phyloP scores from a whole-genome alignment of 2,797 vertebrate genomes.

The Euthynnus affinis region DNA sequence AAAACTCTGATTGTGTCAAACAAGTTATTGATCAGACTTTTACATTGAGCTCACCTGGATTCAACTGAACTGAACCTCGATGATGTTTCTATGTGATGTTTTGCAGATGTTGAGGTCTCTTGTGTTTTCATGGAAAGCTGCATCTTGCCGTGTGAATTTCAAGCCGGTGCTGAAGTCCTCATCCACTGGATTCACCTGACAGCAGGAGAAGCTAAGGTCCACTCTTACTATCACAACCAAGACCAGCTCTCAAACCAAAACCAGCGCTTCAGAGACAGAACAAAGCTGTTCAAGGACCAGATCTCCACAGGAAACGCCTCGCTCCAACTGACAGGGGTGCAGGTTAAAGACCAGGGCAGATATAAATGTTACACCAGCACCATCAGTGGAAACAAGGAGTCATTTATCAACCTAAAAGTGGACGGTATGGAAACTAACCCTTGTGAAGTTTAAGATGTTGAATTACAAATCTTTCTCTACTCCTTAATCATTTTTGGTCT shows the following conservation, averaged over 20 bases:
- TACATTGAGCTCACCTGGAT: neutral
- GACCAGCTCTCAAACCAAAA: slow-evolving; percentile 70
- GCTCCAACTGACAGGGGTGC: slow-evolving; percentile 73
- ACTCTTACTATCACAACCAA: slow-evolving; percentile 65
- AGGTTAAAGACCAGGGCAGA: slow-evolving; percentile 67
- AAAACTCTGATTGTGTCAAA: neutral
- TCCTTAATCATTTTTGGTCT: no score
- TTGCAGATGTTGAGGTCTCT: slow-evolving; percentile 21
- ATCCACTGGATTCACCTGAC: slow-evolving; percentile 66
- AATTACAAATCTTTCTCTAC: no score
- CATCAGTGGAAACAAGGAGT: neutral
- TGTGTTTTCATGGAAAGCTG: slow-evolving; percentile 34
- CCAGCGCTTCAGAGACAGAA: slow-evolving; percentile 68
- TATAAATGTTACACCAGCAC: slow-evolving; percentile 85
- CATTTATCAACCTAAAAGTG: slow-evolving; percentile 43
- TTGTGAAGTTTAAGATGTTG: no score
- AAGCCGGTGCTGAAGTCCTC: rapidly evolving
- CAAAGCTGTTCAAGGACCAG: slow-evolving; percentile 73
- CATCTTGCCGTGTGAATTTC: slow-evolving; percentile 35
- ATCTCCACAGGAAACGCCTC: slow-evolving; percentile 83
- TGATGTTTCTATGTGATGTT: neutral
- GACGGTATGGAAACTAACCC: slow-evolving; percentile 77
- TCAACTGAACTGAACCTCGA: neutral
- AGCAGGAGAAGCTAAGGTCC: neutral
- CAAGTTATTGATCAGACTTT: neutral